Conservation (phyloP, 2,888 invertebrate species). For the Argyresthia albistria region DNA sequence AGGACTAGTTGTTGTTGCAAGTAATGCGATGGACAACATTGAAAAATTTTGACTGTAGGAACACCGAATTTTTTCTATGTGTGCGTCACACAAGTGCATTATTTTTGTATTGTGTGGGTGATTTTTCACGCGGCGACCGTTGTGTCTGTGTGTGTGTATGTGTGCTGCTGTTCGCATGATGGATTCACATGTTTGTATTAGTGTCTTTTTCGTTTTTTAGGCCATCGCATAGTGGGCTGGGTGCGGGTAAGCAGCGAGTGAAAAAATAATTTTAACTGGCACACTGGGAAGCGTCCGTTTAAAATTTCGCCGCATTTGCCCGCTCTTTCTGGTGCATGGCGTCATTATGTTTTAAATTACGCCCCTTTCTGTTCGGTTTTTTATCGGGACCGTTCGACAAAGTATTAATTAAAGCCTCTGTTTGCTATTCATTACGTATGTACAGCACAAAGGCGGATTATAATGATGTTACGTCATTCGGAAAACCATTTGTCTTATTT, state of each 20-base stretch:
- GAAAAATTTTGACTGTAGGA: conserved; percentile 59
- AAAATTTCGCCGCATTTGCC: conserved; percentile 45
- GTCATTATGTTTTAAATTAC: conserved; percentile 70
- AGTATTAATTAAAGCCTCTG: neutral
- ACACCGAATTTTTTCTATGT: conserved; percentile 49
- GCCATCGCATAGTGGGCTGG: conserved; percentile 42
- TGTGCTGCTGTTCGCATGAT: conserved; percentile 56
- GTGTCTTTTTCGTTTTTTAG: conserved; percentile 58
- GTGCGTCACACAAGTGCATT: conserved; percentile 32
- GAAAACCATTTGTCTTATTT: too few relatives aligned
- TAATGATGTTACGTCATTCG: too few relatives aligned
- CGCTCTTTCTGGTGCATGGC: conserved; percentile 58
- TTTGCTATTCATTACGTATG: too few relatives aligned
- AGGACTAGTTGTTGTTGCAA: conserved; percentile 58
- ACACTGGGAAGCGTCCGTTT: conserved; percentile 60
- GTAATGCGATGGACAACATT: conserved; percentile 37
- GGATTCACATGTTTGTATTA: conserved; percentile 61
- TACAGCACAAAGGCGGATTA: too few relatives aligned
- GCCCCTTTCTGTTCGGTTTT: conserved; percentile 27
- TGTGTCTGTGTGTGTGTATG: conserved; percentile 28
- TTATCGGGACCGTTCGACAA: conserved; percentile 10
- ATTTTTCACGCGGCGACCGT: conserved; percentile 19
- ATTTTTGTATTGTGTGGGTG: conserved; percentile 36
- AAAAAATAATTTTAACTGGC: conserved; percentile 72
- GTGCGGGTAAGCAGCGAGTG: conserved; percentile 44